Evolutionary conservation across 2,888 invertebrate species (phyloP).

Genomic region (Podabrus alpinus): DNA sequence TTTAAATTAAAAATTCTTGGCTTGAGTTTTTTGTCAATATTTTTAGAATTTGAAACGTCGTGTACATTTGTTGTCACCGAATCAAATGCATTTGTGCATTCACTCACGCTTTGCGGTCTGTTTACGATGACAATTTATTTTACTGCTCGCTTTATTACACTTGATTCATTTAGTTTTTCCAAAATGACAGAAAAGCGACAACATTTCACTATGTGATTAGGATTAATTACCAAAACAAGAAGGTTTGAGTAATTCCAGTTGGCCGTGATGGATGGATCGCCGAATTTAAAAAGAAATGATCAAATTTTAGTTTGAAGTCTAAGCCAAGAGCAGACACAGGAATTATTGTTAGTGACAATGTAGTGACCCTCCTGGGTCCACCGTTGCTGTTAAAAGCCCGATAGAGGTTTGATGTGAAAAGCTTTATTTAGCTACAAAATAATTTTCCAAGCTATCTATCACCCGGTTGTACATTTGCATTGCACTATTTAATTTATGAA

Average conservation of each 20-base stretch:
- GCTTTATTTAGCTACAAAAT: background rate
- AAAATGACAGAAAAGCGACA: background rate
- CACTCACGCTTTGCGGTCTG: conserved; percentile 36
- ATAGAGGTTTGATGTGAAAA: background rate
- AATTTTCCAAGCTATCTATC: background rate
- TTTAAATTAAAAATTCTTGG: background rate
- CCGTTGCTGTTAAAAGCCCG: background rate
- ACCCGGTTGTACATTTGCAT: background rate
- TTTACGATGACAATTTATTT: conserved; percentile 39
- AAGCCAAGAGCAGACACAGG: background rate
- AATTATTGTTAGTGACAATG: background rate
- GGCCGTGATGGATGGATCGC: background rate
- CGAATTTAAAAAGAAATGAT: background rate
- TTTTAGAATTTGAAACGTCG: conserved; percentile 24
- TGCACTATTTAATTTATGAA: background rate
- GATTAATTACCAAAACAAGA: background rate
- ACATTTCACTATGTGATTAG: background rate
- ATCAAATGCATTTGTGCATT: conserved; percentile 33
- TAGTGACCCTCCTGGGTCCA: background rate
- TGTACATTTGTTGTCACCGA: conserved; percentile 25
- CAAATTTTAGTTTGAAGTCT: background rate
- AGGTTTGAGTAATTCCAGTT: background rate
- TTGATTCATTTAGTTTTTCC: conserved; percentile 16
- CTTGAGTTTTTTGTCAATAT: conserved; percentile 5
- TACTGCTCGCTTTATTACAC: conserved; percentile 32